These are phyloP conservation scores for Drosophila nr. medialis DNA, from an alignment of 2,888 invertebrate genomes.

Conservation along the genomic window DNA sequence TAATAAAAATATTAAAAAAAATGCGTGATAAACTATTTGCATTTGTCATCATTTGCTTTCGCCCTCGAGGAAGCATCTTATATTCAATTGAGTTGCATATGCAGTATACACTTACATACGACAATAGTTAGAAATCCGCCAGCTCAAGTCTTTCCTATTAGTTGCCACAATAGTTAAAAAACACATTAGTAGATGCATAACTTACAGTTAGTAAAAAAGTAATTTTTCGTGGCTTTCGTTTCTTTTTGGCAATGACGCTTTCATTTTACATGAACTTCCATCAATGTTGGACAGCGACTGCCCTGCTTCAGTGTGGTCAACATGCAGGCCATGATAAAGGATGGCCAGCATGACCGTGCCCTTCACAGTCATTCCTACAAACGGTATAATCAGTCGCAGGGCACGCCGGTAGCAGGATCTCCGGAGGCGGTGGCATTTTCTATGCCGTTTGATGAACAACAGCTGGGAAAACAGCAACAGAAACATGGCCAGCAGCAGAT, in stretches of 20 bases:
- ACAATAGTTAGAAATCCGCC: too few relatives aligned
- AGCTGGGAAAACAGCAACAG: background rate
- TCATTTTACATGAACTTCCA: background rate
- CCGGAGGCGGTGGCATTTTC: constrained; percentile 18
- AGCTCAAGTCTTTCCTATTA: background rate
- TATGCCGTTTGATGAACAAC: constrained; percentile 3
- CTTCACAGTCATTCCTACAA: constrained; percentile 70
- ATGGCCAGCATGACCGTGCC: constrained; percentile 60
- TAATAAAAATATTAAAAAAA: background rate
- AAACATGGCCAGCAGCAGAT: constrained; percentile 21
- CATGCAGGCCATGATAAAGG: constrained; percentile 79
- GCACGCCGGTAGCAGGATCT: background rate
- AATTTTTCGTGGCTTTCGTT: background rate
- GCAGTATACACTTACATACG: too few relatives aligned
- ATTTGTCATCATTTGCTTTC: background rate
- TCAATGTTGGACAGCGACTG: constrained; percentile 67
- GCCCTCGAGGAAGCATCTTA: too few relatives aligned
- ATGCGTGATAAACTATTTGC: background rate
- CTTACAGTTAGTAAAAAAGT: background rate
- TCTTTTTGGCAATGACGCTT: background rate
- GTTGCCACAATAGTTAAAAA: background rate
- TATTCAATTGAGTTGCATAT: too few relatives aligned
- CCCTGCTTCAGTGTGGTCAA: constrained; percentile 82
- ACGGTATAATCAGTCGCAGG: constrained; percentile 67
- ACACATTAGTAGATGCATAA: background rate